Base-by-base conservation (phyloP, 2,797 vertebrate species). In the Typhlichthys subterraneus region DNA sequence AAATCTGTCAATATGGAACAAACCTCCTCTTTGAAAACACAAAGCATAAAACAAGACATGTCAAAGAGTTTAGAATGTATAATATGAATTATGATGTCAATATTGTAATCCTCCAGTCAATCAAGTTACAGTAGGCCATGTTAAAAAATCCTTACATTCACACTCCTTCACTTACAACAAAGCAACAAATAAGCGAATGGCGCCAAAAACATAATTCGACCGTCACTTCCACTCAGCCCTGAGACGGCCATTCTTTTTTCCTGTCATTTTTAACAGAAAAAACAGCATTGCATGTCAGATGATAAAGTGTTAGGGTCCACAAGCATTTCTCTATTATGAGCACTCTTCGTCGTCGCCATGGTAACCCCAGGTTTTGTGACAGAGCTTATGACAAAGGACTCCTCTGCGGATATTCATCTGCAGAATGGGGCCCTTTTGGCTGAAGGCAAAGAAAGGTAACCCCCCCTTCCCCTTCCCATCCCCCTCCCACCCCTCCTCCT, bases 231-330 rank as follows among this genome's bases (percentile, higher is more conserved):
- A 14, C 75, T 81, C 89, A 89, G 85, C 48, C 91, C 84, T 0
- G 93, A 92, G 93, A 94, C 67, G 76, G 64, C 63, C 89, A 94
- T 93, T 94, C 94, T 95, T 95, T 95, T 38, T 95, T 87, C 85
- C 91, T 89, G 89, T 96, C 94, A 96, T 91, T 94, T 94, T 91
- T 90, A 95, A 94, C 93, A 94, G 76, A 81, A 93, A 94, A 12
- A 48, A n/a, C 47, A 95, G 94, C 94, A 95, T 94, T 91, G 93
- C 94, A 94, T 91, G 91, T 92, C 90, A 90, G 91, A 93, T 94
- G 93, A 96, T 94, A 90, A 94, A 93, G 89, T 93, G 92, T 90
- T 84, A 84, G 88, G 89, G 87, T 87, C 92, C 85, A 86, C 85
- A 82, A 92, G 90, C 88, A 90, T 90, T 92, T 93, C 89, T 91